phyloP scores from a whole-genome alignment of 2,113 vertebrate species.

The Grallaria varia region DNA sequence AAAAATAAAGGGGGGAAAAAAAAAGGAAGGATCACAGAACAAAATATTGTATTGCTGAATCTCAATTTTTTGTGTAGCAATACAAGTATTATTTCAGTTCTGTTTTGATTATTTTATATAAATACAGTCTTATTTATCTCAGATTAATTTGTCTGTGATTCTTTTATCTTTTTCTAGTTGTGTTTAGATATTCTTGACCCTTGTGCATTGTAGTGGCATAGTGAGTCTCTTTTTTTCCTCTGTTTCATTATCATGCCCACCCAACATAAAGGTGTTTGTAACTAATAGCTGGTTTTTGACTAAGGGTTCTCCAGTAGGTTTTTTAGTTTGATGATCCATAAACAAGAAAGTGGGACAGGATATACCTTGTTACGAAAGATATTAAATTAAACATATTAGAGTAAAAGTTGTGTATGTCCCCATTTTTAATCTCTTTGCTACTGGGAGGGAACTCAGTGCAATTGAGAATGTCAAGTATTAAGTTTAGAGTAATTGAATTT shows the following conservation, averaged over 20 bases:
- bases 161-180: slow-evolving; percentile 74
- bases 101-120: slow-evolving; percentile 47
- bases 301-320: background rate
- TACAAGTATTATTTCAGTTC: slow-evolving; percentile 34
- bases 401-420: background rate
- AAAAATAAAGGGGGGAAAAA: slow-evolving; percentile 71
- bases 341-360: background rate
- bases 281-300: slow-evolving; percentile 3
- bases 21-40: slow-evolving; percentile 80
- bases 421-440: background rate
- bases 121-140: slow-evolving; percentile 11
- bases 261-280: slow-evolving; percentile 66
- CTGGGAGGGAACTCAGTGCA: background rate
- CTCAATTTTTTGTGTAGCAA: slow-evolving; percentile 21
- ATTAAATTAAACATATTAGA: background rate
- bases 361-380: background rate
- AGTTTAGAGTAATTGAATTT: background rate
- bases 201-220: slow-evolving; percentile 65
- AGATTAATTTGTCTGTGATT: slow-evolving; percentile 76
- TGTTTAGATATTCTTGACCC: slow-evolving; percentile 71
- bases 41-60: slow-evolving; percentile 70
- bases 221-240: slow-evolving; percentile 65
- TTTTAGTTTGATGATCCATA: background rate
- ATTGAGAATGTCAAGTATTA: background rate
- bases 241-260: slow-evolving; percentile 57